Percentiles rank a stretch among this genome's conserved stretches.
These are phyloP conservation scores for Subacronicta megacephala DNA, from an alignment of 2,888 invertebrate species.

Conservation along the genomic window DNA sequence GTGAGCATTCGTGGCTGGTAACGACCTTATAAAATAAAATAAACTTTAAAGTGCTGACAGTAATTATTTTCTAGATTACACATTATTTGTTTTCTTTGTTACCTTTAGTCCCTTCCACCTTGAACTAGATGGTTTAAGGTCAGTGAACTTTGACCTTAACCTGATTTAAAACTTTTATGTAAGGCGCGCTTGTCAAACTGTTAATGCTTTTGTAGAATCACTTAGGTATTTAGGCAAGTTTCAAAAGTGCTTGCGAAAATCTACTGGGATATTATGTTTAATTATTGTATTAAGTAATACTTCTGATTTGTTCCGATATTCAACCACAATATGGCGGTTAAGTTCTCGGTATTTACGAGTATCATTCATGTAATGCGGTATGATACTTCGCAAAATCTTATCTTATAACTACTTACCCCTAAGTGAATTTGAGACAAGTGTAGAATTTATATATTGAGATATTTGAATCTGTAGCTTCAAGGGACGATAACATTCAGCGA, in stretches of 20 bases:
- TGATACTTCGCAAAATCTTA: conserved; percentile 18
- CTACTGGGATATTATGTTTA: not conserved
- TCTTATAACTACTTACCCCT: conserved; percentile 15
- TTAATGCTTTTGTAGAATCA: no score
- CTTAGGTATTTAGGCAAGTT: no score
- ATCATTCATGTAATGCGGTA: conserved; percentile 32
- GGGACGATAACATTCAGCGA: no score
- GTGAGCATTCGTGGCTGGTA: conserved; percentile 21
- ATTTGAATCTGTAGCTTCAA: no score
- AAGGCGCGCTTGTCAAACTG: no score
- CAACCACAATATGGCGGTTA: conserved; percentile 25
- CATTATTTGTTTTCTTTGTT: not conserved
- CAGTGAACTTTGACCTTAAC: not conserved
- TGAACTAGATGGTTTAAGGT: not conserved
- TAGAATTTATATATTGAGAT: no score
- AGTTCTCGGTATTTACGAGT: conserved; percentile 45
- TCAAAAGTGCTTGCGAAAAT: no score
- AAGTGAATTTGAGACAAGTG: not conserved
- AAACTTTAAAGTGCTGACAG: conserved; percentile 15
- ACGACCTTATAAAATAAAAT: conserved; percentile 15
- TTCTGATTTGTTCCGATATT: conserved; percentile 15
- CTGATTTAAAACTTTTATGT: no score
- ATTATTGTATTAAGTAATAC: no score
- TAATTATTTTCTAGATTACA: conserved; percentile 28
- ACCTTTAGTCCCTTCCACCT: no score